phyloP scores from a whole-genome alignment of 2,113 vertebrate genomes.

The Elgaria multicarinata region DNA sequence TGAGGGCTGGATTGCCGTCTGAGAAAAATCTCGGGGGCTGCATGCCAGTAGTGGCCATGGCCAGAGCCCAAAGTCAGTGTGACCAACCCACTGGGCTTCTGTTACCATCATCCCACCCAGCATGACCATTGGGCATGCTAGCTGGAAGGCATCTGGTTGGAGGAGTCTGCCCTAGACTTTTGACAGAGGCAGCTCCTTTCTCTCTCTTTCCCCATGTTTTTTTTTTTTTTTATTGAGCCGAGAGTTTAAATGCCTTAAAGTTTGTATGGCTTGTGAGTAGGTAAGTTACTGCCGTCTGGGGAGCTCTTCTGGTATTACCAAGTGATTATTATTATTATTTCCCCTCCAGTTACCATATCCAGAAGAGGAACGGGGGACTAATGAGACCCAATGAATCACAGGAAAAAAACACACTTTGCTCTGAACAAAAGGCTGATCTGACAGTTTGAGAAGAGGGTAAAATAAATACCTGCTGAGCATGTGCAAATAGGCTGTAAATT shows the following conservation, averaged over 20 bases:
- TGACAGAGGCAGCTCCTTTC: background rate
- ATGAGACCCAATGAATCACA: constrained; percentile 55
- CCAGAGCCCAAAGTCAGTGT: no score
- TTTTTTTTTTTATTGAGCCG: constrained; percentile 1
- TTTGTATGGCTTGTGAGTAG: background rate
- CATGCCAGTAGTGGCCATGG: no score
- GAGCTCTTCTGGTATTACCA: background rate
- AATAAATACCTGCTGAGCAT: constrained; percentile 37
- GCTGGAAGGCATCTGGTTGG: no score
- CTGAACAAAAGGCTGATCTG: constrained; percentile 46
- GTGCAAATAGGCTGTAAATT: constrained; percentile 40
- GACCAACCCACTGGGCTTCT: no score
- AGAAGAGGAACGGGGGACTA: constrained; percentile 31
- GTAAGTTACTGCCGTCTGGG: constrained; percentile 14
- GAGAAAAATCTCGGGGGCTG: no score
- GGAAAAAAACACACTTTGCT: constrained; percentile 15
- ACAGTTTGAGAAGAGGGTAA: constrained; percentile 22
- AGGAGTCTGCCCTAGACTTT: no score
- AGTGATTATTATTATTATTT: background rate
- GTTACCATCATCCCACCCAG: no score
- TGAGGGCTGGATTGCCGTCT: no score
- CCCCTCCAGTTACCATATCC: constrained; percentile 7
- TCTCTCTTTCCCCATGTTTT: no score
- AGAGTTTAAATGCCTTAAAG: constrained; percentile 1
- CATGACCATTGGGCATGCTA: no score